These are phyloP conservation scores for Drosophila borborema DNA, from an alignment of 2,888 invertebrate genomes.

Conservation along the genomic window DNA sequence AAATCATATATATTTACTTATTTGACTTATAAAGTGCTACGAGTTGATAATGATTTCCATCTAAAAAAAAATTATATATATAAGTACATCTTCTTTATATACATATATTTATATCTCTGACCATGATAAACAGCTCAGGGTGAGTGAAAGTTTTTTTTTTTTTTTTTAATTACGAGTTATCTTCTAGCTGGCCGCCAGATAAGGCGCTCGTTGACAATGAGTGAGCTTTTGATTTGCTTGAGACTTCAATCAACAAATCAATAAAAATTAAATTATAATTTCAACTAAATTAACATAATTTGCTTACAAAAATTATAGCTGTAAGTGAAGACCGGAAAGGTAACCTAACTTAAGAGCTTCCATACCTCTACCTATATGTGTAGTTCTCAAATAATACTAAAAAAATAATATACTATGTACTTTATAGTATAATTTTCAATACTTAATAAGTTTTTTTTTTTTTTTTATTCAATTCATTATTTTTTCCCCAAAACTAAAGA, in stretches of 20 bases:
- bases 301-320: background rate
- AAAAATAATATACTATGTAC: too few relatives aligned
- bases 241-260: conserved; percentile 1
- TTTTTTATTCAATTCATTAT: too few relatives aligned
- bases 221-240: conserved; percentile 8
- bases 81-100: background rate
- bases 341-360: too few relatives aligned
- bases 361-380: too few relatives aligned
- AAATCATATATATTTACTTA: background rate
- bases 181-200: conserved; percentile 12
- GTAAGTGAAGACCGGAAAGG: too few relatives aligned
- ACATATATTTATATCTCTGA: background rate
- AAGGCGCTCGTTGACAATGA: conserved; percentile 19
- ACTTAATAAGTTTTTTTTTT: too few relatives aligned
- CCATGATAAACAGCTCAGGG: conserved; percentile 14
- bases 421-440: too few relatives aligned
- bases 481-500: too few relatives aligned
- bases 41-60: conserved; percentile 13
- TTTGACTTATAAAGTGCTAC: background rate
- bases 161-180: conserved; percentile 15
- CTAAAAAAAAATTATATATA: background rate
- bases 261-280: background rate
- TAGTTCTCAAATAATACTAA: too few relatives aligned
- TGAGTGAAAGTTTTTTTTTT: conserved; percentile 27
- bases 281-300: background rate